phyloP scores from a whole-genome alignment of 2,113 vertebrate genomes.

The Lepidothrix coronata region DNA sequence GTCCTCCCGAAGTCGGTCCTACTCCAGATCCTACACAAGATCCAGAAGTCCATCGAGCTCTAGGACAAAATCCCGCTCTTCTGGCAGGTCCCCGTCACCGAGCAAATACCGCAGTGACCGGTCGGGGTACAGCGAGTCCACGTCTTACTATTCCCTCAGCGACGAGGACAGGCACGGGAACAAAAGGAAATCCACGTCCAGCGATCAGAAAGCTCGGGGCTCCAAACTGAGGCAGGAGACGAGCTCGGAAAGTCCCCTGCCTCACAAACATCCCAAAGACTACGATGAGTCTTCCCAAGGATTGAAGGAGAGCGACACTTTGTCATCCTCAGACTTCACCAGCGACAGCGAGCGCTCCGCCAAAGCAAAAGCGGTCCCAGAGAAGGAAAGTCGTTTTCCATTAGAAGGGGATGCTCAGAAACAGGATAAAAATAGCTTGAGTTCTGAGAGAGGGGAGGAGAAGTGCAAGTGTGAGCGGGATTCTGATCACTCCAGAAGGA shows the following conservation, averaged over 20 bases:
- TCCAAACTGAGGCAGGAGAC: constrained; percentile 71
- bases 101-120: constrained; percentile 73
- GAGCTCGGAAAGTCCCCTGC: constrained; percentile 64
- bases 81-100: constrained; percentile 59
- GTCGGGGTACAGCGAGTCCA: constrained; percentile 81
- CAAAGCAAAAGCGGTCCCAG: constrained; percentile 8
- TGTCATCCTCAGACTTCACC: constrained; percentile 66
- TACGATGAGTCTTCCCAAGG: constrained; percentile 35
- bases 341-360: constrained; percentile 64
- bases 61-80: constrained; percentile 76
- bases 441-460: constrained; percentile 42
- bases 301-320: constrained; percentile 51
- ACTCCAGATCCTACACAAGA: constrained; percentile 80
- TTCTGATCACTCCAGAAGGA: constrained; percentile 71
- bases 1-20: constrained; percentile 83
- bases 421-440: constrained; percentile 49
- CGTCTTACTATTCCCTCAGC: constrained; percentile 78
- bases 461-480: constrained; percentile 71
- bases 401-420: constrained; percentile 32
- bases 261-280: constrained; percentile 23
- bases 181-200: constrained; percentile 58
- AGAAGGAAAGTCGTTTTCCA: constrained; percentile 31
- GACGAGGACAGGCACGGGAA: constrained; percentile 14
- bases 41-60: constrained; percentile 84
- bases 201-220: constrained; percentile 63